Evolutionary conservation across 2,888 invertebrate species (phyloP).

Genomic region (Zaprionus lineosus): DNA sequence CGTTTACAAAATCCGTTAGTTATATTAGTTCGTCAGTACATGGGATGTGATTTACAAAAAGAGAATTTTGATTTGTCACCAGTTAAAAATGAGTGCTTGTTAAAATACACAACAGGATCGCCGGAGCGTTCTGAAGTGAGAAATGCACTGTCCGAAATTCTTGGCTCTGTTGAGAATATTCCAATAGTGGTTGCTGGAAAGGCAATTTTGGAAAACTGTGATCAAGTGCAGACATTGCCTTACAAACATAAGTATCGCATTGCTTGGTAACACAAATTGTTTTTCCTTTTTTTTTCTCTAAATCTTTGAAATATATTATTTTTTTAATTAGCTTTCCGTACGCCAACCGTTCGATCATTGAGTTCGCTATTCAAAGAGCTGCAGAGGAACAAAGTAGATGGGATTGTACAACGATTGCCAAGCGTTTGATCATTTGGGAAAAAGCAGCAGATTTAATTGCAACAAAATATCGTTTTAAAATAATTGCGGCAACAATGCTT

Average conservation of each 20-base stretch:
- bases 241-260: slow-evolving; percentile 92
- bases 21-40: neutral
- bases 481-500: slow-evolving; percentile 97
- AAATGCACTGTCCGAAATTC: slow-evolving; percentile 86
- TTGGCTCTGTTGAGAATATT: slow-evolving; percentile 88
- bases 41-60: slow-evolving; percentile 79
- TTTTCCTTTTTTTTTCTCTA: neutral
- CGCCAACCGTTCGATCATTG: slow-evolving; percentile 90
- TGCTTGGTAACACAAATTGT: slow-evolving; percentile 83
- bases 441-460: slow-evolving; percentile 95
- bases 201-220: slow-evolving; percentile 88
- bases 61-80: slow-evolving; percentile 86
- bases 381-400: slow-evolving; percentile 90
- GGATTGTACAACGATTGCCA: slow-evolving; percentile 91
- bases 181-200: slow-evolving; percentile 97
- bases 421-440: slow-evolving; percentile 91
- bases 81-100: slow-evolving; percentile 90
- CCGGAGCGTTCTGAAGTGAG: slow-evolving; percentile 89
- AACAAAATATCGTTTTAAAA: slow-evolving; percentile 90
- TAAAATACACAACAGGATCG: slow-evolving; percentile 90
- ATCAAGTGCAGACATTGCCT: slow-evolving; percentile 91
- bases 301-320: neutral
- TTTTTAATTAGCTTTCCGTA: slow-evolving; percentile 88
- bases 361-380: slow-evolving; percentile 91
- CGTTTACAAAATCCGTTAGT: too few species aligned